Percentiles rank a stretch among this genome's conserved stretches.
phyloP scores from a whole-genome alignment of 2,888 invertebrate genomes.

The Drosophila hamatofila region DNA sequence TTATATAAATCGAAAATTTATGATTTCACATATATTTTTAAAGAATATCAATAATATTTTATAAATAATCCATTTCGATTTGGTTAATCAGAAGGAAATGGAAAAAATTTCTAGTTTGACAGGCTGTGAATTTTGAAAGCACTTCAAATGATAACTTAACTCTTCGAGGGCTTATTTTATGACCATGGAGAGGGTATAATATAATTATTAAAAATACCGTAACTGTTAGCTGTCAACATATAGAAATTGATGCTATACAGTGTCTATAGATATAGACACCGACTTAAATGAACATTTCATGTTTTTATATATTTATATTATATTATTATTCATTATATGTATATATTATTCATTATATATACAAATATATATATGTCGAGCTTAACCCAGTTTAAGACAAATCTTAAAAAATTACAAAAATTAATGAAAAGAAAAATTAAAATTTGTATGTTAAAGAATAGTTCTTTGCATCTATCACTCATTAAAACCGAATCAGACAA shows the following conservation, averaged over 20 bases:
- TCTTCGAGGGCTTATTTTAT: constrained; percentile 9
- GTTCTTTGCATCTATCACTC: too few relatives aligned
- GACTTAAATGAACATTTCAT: too few relatives aligned
- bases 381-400: too few relatives aligned
- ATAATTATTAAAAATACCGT: background rate
- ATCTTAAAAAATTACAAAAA: too few relatives aligned
- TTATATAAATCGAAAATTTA: background rate
- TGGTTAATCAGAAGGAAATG: constrained; percentile 22
- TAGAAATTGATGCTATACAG: background rate
- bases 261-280: too few relatives aligned
- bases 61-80: constrained; percentile 4
- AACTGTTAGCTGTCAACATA: background rate
- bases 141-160: constrained; percentile 25
- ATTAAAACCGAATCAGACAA: too few relatives aligned
- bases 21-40: background rate
- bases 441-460: too few relatives aligned
- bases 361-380: too few relatives aligned
- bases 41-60: background rate
- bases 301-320: too few relatives aligned
- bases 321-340: too few relatives aligned
- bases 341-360: too few relatives aligned
- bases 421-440: too few relatives aligned
- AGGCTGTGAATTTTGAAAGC: constrained; percentile 13
- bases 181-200: constrained; percentile 7
- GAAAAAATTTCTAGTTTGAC: constrained; percentile 12